phyloP scores from a whole-genome alignment of 2,797 vertebrate genomes.

The Decapterus maruadsi region DNA sequence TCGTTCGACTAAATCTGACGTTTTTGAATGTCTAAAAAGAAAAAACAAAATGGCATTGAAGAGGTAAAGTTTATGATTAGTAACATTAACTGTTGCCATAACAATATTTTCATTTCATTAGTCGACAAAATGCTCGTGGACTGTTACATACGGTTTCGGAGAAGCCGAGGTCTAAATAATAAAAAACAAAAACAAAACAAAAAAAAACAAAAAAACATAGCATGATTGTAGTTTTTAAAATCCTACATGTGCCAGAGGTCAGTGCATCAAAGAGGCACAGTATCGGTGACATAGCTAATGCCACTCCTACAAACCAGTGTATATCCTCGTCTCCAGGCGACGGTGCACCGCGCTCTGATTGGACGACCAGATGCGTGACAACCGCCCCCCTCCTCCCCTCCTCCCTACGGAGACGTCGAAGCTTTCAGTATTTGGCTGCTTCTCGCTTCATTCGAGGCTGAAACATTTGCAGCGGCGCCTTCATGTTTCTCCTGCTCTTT shows the following conservation, averaged over 20 bases:
- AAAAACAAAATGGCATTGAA: constrained; percentile 17
- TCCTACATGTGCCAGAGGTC: constrained; percentile 82
- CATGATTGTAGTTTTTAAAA: constrained; percentile 59
- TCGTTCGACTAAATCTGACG: constrained; percentile 26
- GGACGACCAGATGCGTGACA: constrained; percentile 36
- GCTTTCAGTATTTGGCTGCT: constrained; percentile 70
- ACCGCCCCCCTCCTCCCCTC: constrained; percentile 13
- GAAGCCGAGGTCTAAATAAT: constrained; percentile 52
- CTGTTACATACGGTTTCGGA: constrained; percentile 49
- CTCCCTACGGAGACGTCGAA: constrained; percentile 57
- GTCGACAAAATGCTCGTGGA: constrained; percentile 37
- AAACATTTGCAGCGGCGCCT: constrained; percentile 39
- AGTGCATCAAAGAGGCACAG: constrained; percentile 80
- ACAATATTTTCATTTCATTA: constrained; percentile 29
- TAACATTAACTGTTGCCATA: constrained; percentile 32
- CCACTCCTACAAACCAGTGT: constrained; percentile 84
- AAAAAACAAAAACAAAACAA: no score
- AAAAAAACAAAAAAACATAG: constrained; percentile 36
- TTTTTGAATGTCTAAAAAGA: constrained; percentile 4
- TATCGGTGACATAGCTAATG: constrained; percentile 67
- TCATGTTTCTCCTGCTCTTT: constrained; percentile 32
- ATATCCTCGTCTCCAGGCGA: constrained; percentile 71
- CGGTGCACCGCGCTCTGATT: constrained; percentile 51
- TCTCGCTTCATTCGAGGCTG: constrained; percentile 31
- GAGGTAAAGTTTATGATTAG: constrained; percentile 54